Conservation (phyloP, 2,113 vertebrate genomes). For the Pholis gunnellus region DNA sequence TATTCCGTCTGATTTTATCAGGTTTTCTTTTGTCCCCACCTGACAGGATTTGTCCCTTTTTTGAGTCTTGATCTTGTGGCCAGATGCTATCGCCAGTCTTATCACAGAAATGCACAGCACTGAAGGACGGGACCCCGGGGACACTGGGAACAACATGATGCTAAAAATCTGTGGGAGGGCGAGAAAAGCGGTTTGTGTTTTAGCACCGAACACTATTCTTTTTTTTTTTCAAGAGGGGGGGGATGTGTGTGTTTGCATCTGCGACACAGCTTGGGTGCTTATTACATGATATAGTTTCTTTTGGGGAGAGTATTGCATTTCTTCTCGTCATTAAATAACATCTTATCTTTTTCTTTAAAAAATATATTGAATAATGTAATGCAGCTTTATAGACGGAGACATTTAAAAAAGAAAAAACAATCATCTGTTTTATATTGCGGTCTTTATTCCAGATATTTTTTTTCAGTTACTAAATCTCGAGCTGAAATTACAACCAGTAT, state of each 20-base stretch:
- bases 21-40: conserved; percentile 35
- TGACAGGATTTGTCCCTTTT: conserved; percentile 60
- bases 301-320: not conserved
- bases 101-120: conserved; percentile 60
- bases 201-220: not conserved
- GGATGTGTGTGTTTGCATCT: not conserved
- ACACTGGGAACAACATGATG: conserved; percentile 23
- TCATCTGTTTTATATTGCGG: not conserved
- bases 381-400: conserved; percentile 14
- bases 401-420: not conserved
- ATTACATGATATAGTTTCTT: conserved; percentile 1
- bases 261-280: not conserved
- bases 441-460: conserved; percentile 17
- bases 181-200: conserved; percentile 4
- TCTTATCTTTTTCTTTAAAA: conserved; percentile 11
- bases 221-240: not conserved
- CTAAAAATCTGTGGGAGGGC: conserved; percentile 30
- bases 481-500: conserved; percentile 1
- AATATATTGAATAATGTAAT: conserved; percentile 28
- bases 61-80: conserved; percentile 60
- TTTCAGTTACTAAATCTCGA: conserved; percentile 12
- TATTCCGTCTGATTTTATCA: conserved; percentile 55
- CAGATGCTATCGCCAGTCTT: conserved; percentile 67
- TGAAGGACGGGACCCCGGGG: conserved; percentile 63
- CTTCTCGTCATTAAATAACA: conserved; percentile 28